Conservation (phyloP, 2,113 vertebrate genomes). For the Empidonax traillii region DNA sequence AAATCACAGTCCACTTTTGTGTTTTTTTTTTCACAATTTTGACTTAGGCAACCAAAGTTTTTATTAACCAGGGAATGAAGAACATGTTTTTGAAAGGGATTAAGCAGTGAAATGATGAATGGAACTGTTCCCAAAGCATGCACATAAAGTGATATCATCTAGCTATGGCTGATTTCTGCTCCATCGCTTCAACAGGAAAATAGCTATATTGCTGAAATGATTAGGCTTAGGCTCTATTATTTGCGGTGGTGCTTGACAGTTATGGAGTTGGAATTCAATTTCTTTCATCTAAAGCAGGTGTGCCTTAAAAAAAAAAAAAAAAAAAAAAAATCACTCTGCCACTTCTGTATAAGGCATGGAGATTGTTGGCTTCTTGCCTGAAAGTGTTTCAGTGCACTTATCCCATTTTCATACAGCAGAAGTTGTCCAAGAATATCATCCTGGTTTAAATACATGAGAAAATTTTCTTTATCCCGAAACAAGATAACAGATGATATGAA, state of each 20-base stretch:
- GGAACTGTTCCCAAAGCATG: conserved; percentile 37
- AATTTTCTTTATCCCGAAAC: conserved; percentile 42
- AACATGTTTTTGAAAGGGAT: conserved; percentile 16
- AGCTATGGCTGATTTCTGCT: conserved; percentile 54
- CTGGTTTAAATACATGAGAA: conserved; percentile 6
- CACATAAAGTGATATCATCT: conserved; percentile 7
- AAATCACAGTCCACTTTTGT: not conserved
- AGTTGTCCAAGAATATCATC: conserved; percentile 28
- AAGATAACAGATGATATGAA: conserved; percentile 34
- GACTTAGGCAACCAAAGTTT: conserved; percentile 14
- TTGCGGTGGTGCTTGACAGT: conserved; percentile 49
- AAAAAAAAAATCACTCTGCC: conserved; percentile 26
- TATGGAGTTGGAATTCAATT: conserved; percentile 65
- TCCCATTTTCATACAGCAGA: conserved; percentile 9
- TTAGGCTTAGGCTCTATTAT: conserved; percentile 50
- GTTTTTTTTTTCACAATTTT: not conserved
- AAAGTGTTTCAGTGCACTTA: conserved; percentile 34
- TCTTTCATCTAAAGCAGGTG: conserved; percentile 52
- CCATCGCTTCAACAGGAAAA: conserved; percentile 54
- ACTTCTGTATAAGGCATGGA: not conserved
- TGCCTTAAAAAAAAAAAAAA: not conserved
- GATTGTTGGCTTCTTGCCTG: conserved; percentile 32
- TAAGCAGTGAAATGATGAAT: conserved; percentile 54
- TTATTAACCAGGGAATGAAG: conserved; percentile 28
- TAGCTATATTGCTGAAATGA: conserved; percentile 56